Evolutionary conservation across 2,113 vertebrate genomes (phyloP).

Genomic region (Hydrochoerus hydrochaeris): DNA sequence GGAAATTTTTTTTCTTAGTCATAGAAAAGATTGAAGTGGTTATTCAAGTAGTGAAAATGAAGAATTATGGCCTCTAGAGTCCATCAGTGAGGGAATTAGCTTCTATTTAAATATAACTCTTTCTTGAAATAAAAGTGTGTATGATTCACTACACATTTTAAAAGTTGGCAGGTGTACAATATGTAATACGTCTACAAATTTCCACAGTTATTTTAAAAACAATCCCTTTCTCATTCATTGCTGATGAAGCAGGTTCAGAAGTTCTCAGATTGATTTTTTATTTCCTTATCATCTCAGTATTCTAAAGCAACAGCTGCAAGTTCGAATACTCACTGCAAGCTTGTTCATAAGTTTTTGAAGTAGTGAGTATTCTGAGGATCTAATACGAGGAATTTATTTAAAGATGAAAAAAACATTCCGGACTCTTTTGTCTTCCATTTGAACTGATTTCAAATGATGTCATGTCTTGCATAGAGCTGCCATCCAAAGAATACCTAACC

Average conservation of each 20-base stretch:
- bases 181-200: constrained; percentile 30
- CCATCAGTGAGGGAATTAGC: constrained; percentile 63
- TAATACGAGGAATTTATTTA: background rate
- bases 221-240: constrained; percentile 25
- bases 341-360: background rate
- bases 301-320: constrained; percentile 7
- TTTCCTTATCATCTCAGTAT: background rate
- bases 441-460: background rate
- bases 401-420: background rate
- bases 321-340: constrained; percentile 11
- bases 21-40: constrained; percentile 69
- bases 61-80: constrained; percentile 64
- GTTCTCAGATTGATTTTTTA: background rate
- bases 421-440: background rate
- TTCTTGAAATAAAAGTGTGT: constrained; percentile 66
- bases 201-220: constrained; percentile 35
- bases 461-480: background rate
- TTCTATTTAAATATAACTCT: constrained; percentile 60
- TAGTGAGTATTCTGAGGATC: background rate
- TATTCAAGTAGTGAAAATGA: constrained; percentile 76
- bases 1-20: constrained; percentile 72
- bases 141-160: constrained; percentile 52
- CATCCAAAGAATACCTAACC: too few species aligned
- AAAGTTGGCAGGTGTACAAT: constrained; percentile 7
- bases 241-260: background rate